Conservation (phyloP, 2,113 vertebrate genomes). For the Tapirus terrestris region DNA sequence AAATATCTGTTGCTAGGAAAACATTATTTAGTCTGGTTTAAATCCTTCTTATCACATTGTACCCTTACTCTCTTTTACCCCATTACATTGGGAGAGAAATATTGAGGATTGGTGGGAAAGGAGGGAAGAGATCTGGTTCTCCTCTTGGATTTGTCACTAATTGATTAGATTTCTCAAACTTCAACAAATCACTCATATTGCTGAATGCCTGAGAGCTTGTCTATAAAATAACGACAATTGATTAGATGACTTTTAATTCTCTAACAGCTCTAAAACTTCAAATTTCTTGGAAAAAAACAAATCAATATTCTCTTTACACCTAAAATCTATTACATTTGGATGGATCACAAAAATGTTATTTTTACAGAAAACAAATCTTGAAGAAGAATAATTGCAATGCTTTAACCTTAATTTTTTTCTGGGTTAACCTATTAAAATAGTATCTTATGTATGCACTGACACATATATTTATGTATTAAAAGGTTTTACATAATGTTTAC, state of each 20-base stretch:
- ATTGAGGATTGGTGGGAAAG: background rate
- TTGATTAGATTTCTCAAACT: background rate
- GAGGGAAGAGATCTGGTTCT: background rate
- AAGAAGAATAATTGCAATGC: background rate
- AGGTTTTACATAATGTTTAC: background rate
- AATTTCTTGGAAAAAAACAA: background rate
- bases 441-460: background rate
- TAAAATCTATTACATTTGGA: background rate
- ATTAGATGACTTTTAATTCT: background rate
- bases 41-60: background rate
- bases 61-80: background rate
- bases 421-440: background rate
- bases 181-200: background rate
- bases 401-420: background rate
- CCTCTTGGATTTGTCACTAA: background rate
- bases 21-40: background rate
- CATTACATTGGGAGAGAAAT: background rate
- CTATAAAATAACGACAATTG: background rate
- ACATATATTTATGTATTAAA: background rate
- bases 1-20: background rate
- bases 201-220: background rate
- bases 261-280: background rate
- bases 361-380: background rate
- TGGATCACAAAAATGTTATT: background rate
- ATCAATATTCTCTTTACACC: background rate